Base-by-base conservation (phyloP, 2,888 invertebrate species). In the Oxystoma pomonae region DNA sequence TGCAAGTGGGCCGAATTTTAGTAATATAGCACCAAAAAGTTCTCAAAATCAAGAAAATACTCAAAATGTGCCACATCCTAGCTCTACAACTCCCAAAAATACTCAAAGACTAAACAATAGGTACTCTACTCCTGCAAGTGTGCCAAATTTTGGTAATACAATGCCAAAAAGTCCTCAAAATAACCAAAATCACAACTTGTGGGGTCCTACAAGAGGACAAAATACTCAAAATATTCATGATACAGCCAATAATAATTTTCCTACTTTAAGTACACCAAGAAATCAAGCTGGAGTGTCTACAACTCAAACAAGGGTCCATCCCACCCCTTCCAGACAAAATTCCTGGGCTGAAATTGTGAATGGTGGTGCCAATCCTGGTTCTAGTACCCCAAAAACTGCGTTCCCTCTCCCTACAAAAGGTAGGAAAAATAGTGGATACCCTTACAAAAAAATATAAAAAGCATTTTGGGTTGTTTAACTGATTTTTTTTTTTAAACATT, bases 191-290 rank as follows among this genome's bases (percentile, higher is more conserved):
- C 35, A 35, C 3, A 35, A 35, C 12, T 3, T 35, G 3, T 35
- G 35, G 35, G 35, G 35, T 35, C 35, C 35, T 7, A 35, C 3
- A 35, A 35, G 35, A 35, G 35, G 35, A 7, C 35, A 35, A 35
- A 35, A 35, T 35, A 35, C 35, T 35, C 35, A 35, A 35, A 35
- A 35, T 35, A 3, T 7, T 35, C 53, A n/a, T 3, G 18, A n/a
- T 49, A 49, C 50, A 49, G 50, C n/a, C n/a, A n/a, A 9, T 49
- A 49, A 49, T 49, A 49, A 49, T 53, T 18, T 53, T 16, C n/a
- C n/a, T 53, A n/a, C 7, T 9, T 16, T 53, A n/a, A 53, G 53
- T 53, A 53, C 53, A 9, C 53, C 53, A 53, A 53, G n/a, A 53
- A 49, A n/a, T n/a, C n/a, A n/a, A n/a, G 3, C 35, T 3, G 5